Percentiles rank a stretch among this genome's conserved stretches.
These are phyloP conservation scores for Acrobasis consociella DNA, from an alignment of 2,888 invertebrate species.

Conservation along the genomic window DNA sequence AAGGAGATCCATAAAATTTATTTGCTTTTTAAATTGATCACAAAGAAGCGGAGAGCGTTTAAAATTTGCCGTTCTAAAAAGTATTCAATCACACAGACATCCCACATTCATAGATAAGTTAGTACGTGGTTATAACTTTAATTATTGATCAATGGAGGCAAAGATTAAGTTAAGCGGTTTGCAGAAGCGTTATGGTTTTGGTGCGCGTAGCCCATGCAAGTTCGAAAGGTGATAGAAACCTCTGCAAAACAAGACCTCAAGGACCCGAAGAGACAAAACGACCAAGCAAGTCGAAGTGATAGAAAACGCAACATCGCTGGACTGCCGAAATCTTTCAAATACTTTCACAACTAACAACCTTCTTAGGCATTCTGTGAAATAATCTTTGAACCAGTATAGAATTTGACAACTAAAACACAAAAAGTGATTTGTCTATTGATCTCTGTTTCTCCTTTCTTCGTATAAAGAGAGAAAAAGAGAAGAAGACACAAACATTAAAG, in stretches of 20 bases:
- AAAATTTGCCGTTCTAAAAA: slow-evolving; percentile 50
- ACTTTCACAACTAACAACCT: slow-evolving; percentile 29
- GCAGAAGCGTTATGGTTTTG: slow-evolving; percentile 23
- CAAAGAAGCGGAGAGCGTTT: slow-evolving; percentile 45
- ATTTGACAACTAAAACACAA: not conserved
- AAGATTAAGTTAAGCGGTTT: slow-evolving; percentile 19
- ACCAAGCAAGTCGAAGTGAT: slow-evolving; percentile 46
- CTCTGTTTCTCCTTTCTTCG: too few species aligned
- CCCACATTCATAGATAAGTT: slow-evolving; percentile 59
- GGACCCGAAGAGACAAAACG: slow-evolving; percentile 51
- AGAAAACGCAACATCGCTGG: slow-evolving; percentile 64
- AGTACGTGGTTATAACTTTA: slow-evolving; percentile 29
- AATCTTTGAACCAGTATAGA: slow-evolving; percentile 18
- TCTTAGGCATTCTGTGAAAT: slow-evolving; percentile 30
- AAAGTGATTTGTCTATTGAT: not conserved
- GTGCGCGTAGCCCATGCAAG: slow-evolving; percentile 22
- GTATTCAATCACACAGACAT: slow-evolving; percentile 60
- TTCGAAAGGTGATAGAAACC: slow-evolving; percentile 31
- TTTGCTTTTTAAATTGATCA: slow-evolving; percentile 50
- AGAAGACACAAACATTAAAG: not conserved
- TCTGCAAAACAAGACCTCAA: slow-evolving; percentile 51
- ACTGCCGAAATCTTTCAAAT: slow-evolving; percentile 40
- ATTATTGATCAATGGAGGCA: slow-evolving; percentile 21
- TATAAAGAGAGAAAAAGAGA: too few species aligned
- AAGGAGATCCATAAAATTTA: slow-evolving; percentile 33